These are phyloP conservation scores for Hybos culiciformis DNA, from an alignment of 2,888 invertebrate genomes.

Conservation along the genomic window DNA sequence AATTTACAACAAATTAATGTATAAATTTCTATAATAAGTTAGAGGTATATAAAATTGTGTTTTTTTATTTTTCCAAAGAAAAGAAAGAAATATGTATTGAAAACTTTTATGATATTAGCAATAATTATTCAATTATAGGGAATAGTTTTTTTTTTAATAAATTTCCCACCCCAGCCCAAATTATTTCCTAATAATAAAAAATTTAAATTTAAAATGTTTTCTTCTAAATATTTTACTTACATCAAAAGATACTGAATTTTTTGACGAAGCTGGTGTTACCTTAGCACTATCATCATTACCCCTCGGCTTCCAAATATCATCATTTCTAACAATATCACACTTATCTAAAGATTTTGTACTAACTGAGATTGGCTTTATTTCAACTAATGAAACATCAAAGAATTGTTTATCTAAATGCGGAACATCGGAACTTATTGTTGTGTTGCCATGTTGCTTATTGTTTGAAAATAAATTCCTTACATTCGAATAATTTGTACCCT, in stretches of 20 bases:
- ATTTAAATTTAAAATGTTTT: neutral
- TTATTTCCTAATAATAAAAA: neutral
- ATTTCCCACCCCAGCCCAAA: neutral
- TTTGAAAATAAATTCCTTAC: constrained; percentile 45
- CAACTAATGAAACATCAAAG: constrained; percentile 69
- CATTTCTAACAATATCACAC: constrained; percentile 8
- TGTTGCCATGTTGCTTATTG: neutral
- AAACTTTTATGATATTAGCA: no score
- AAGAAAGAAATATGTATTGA: no score
- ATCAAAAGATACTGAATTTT: neutral
- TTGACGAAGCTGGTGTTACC: neutral
- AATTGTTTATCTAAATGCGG: constrained; percentile 66
- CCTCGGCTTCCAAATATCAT: constrained; percentile 17
- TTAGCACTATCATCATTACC: no score
- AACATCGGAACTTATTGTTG: constrained; percentile 15
- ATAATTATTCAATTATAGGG: no score
- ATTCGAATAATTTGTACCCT: constrained; percentile 42
- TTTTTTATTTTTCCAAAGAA: no score
- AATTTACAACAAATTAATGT: no score
- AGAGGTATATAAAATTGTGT: no score
- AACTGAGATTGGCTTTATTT: constrained; percentile 48
- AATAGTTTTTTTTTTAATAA: no score
- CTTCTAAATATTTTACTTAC: neutral
- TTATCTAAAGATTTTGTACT: constrained; percentile 27
- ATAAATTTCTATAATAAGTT: no score